Percentiles rank a stretch among this genome's conserved stretches.
Conservation (phyloP, 2,113 vertebrate genomes). For the Sitta europaea region DNA sequence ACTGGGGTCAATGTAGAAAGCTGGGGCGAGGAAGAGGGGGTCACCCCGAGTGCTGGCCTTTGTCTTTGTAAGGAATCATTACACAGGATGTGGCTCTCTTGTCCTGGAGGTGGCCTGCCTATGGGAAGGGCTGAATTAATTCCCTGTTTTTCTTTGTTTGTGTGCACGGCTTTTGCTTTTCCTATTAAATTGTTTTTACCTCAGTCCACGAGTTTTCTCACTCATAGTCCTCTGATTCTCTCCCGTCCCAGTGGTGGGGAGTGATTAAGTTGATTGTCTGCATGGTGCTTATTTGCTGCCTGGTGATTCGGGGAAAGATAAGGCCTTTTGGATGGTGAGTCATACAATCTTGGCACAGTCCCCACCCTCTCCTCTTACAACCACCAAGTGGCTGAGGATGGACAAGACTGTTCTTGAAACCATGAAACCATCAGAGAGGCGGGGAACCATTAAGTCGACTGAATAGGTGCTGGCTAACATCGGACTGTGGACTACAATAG, state of each 20-base stretch:
- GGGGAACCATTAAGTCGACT: neutral
- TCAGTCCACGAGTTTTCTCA: neutral
- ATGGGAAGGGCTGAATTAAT: neutral
- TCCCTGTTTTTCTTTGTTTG: neutral
- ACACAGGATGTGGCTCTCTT: neutral
- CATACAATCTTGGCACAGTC: neutral
- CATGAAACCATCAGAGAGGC: neutral
- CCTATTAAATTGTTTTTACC: neutral
- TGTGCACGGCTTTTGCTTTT: neutral
- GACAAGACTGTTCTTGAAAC: neutral
- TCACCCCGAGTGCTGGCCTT: fast-evolving
- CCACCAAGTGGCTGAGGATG: neutral
- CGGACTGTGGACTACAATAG: neutral
- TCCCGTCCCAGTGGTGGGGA: neutral
- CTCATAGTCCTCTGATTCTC: neutral
- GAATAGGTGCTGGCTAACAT: neutral
- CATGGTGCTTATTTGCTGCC: neutral
- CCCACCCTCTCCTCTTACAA: neutral
- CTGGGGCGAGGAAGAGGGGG: neutral
- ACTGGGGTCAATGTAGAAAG: neutral
- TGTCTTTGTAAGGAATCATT: neutral
- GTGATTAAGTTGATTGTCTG: neutral
- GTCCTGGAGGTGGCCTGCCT: neutral
- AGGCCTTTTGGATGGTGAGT: neutral
- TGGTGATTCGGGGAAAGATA: neutral